Evolutionary conservation across 2,888 invertebrate genomes (phyloP), one percentile per base, ranked within the genome.

Genomic region (Drosophila austrosaltans): DNA sequence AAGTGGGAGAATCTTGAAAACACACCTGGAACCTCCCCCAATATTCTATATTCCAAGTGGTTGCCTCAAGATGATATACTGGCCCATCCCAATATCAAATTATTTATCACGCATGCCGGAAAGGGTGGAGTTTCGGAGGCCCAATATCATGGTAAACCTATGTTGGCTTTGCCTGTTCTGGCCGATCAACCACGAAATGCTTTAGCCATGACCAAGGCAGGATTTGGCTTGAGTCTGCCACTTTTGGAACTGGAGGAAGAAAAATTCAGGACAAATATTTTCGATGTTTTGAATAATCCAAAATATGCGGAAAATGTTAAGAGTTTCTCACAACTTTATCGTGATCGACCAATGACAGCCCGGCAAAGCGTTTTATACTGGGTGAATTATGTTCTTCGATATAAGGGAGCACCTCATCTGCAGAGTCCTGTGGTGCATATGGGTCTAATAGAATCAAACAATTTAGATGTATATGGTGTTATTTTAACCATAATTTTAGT

Each of bases 21-120:
- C 2, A 82, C 94, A 25, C 93, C 93, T 1, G 93, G 93, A 36
- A 93, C 93, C 79, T 93, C 95, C 0, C 81, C 92, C 0, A 95
- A 95, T 85, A 92, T 96, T 0, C 91, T 93, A 58, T 91, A 94
- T 6, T 91, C 93, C 42, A 94, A 94, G 74, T 96, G 95, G 96
- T 86, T 95, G n/a, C 95, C 96, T 0, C 96, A 96, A 85, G 93
- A 93, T 62, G 94, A 94, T 76, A 93, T 95, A 56, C 89, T 95
- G 91, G 94, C 93, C 1, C 94, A 94, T 89, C 93, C 93, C 0
- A 94, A 94, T 64, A 86, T 93, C 4, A 93, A 93, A 83, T 88
- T 94, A 2, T 95, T 95, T 77, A 93, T 95, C 76, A 93, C 94
- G 0, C 95, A 95, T 80, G 95, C 95, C 2, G 95, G 95, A 7